Conservation (phyloP, 2,888 invertebrate species). For the Lydus trimaculatus region DNA sequence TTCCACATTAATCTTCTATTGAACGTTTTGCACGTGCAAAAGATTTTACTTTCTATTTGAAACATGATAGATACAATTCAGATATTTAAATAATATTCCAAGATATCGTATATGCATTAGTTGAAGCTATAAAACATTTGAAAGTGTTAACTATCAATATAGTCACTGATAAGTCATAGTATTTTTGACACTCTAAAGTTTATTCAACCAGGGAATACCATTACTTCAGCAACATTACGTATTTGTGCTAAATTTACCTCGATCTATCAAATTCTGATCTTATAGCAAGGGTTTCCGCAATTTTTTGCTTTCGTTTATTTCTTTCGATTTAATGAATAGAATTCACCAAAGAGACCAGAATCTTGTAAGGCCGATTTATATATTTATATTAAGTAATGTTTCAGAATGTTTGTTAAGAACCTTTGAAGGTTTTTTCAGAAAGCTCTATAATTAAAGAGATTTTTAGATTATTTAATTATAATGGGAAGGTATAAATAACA, state of each 20-base stretch:
- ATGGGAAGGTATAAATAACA: not conserved
- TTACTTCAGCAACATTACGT: not conserved
- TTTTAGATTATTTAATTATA: not conserved
- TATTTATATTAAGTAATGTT: not conserved
- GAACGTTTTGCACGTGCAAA: not conserved
- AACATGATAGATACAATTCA: not conserved
- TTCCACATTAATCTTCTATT: not conserved
- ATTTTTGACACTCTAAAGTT: not conserved
- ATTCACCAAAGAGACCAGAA: not conserved
- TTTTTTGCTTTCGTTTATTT: not conserved
- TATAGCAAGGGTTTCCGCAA: not conserved
- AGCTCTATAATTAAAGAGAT: not conserved
- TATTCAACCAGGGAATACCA: not conserved
- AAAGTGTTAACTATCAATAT: not conserved
- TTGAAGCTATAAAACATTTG: not conserved
- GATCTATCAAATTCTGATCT: not conserved
- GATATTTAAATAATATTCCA: not conserved
- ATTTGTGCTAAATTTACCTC: constrained; percentile 1
- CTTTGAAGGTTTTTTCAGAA: not conserved
- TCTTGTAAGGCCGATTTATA: not conserved
- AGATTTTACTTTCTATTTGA: not conserved
- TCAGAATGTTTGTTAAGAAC: not conserved
- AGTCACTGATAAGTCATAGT: not conserved
- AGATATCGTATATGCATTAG: not conserved
- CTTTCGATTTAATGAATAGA: not conserved